phyloP scores from a whole-genome alignment of 1,140 invertebrate genomes.

The Bombus pascuorum region DNA sequence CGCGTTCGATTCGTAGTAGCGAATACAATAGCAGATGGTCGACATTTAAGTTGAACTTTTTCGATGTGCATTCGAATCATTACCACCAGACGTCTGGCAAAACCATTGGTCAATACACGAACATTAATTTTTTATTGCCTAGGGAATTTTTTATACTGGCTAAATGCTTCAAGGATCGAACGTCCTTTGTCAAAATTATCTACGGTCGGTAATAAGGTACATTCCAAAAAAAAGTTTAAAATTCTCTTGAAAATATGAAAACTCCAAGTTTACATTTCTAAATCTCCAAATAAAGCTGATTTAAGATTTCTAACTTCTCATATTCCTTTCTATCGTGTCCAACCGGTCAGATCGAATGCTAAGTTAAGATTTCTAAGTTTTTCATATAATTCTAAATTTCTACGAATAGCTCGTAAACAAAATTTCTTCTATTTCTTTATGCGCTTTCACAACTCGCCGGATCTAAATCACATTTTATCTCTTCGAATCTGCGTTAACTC shows the following conservation, averaged over 20 bases:
- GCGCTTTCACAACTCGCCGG: background rate
- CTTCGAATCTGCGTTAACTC: background rate
- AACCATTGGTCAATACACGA: background rate
- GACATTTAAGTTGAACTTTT: conserved; percentile 45
- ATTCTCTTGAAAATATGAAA: background rate
- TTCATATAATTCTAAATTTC: too few species aligned
- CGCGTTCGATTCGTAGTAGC: conserved; percentile 13
- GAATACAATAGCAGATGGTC: conserved; percentile 27
- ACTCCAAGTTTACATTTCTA: background rate
- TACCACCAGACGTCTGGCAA: background rate
- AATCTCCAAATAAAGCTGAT: background rate
- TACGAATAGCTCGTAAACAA: too few species aligned
- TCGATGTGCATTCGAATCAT: conserved; percentile 5
- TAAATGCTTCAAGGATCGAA: background rate
- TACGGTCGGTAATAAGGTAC: conserved; percentile 24
- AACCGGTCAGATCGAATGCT: too few species aligned
- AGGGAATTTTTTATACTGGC: background rate
- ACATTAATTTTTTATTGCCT: background rate
- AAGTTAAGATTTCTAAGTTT: too few species aligned
- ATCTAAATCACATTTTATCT: background rate
- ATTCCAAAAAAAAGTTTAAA: background rate
- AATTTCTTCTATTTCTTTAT: too few species aligned
- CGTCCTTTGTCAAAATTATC: conserved; percentile 2
- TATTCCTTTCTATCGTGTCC: background rate
- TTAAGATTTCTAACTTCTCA: too few species aligned